Evolutionary conservation across 2,888 invertebrate species (phyloP).

Genomic region (Scaeva pyrastri): DNA sequence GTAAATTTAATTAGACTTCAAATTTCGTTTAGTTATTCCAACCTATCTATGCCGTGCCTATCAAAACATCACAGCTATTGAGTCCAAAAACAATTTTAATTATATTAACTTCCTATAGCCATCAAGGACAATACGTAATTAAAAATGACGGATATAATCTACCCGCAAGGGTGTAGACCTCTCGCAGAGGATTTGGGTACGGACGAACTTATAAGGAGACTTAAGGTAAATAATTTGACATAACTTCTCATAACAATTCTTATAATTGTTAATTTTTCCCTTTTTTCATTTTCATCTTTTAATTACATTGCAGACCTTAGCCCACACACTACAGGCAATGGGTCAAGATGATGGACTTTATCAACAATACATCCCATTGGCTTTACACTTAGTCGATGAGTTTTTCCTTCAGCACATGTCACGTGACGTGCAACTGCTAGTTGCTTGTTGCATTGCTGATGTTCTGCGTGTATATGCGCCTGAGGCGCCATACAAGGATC

Average conservation of each 20-base stretch:
- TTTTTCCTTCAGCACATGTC: slow-evolving; percentile 95
- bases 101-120: no score
- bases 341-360: slow-evolving; percentile 98
- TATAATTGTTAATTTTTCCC: no score
- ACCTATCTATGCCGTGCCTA: no score
- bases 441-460: slow-evolving; percentile 99
- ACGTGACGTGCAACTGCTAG: slow-evolving; percentile 96
- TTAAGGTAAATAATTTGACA: slow-evolving; percentile 91
- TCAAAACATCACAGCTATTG: no score
- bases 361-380: slow-evolving; percentile 95
- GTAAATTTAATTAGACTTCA: no score
- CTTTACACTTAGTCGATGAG: slow-evolving; percentile 96
- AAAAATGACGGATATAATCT: slow-evolving; percentile 93
- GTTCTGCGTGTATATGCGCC: slow-evolving; percentile 98
- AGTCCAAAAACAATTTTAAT: no score
- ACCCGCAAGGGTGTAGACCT: slow-evolving; percentile 97
- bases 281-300: no score
- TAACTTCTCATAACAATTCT: no score
- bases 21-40: no score
- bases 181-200: slow-evolving; percentile 97
- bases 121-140: not conserved
- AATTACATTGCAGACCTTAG: slow-evolving; percentile 87
- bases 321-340: slow-evolving; percentile 97
- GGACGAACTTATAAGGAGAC: slow-evolving; percentile 96
- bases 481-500: slow-evolving; percentile 98